Evolutionary conservation across 1,140 invertebrate genomes (phyloP), one percentile per base, ranked within the genome.

Genomic region (Drosophila kepulauana): DNA sequence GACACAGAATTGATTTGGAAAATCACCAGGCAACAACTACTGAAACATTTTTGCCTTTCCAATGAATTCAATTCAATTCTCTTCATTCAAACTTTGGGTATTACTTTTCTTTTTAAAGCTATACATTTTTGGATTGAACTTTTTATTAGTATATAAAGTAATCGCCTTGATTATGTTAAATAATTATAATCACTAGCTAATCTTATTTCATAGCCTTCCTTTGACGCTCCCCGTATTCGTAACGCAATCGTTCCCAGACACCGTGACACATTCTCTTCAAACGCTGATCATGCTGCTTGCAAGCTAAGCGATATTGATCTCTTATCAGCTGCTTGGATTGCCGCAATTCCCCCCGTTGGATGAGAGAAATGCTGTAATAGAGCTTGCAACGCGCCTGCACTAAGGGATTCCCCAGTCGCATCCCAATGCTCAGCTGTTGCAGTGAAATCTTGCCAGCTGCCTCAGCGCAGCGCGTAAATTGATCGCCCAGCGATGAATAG

Each of bases 401-500:
- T 30, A 94, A 93, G 1, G 97, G 96, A 94, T 98, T 97, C 11
- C 96, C 96, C 38, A 98, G 93, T 82, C 95, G 93, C 28, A 96
- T 81, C 3, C 97, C 97, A 33, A 98, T 93, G 82, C 94, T 93
- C 65, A 98, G 94, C 92, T 99, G 98, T 73, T 95, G 93, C 7
- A 95, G 10, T 6, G 98, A 98, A 90, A 98, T 98, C 92, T 95
- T 95, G 0, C 97, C 97, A 56, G 98, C 98, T 80, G 96, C 94
- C 86, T 96, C 93, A 59, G 98, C 97, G 94, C 95, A 98, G 78
- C 95, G 92, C 56, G 93, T 79, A 93, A 96, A 96, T 78, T 96
- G 94, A 87, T 99, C 98, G 30, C 98, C 98, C 56, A 99, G 93
- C 20, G 98, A 96, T 41, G 98, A 99, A 93, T 97, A 99, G 8